These are phyloP conservation scores for Alfaro cultratus DNA, from an alignment of 2,797 vertebrate species.

Conservation along the genomic window DNA sequence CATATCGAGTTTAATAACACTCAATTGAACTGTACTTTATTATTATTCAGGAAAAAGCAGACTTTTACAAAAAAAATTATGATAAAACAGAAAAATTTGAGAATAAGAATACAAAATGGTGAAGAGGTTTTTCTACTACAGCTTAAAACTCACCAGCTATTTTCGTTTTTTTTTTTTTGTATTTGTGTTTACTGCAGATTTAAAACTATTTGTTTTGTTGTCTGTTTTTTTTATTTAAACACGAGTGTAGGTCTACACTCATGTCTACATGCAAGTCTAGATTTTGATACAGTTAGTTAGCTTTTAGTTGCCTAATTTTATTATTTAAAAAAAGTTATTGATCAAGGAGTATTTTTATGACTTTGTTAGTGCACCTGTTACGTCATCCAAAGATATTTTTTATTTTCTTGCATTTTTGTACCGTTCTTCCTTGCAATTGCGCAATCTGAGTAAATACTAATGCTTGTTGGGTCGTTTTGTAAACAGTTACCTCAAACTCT, in stretches of 20 bases:
- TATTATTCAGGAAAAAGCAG: not conserved
- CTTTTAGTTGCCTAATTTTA: not conserved
- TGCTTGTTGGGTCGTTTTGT: conserved; percentile 11
- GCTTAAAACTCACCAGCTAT: not conserved
- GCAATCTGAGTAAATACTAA: conserved; percentile 11
- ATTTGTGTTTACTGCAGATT: not conserved
- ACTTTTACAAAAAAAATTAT: not conserved
- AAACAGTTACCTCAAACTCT: conserved; percentile 31
- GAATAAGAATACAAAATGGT: not conserved
- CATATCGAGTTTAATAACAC: not conserved
- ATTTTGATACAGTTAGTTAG: not conserved
- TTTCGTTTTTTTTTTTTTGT: not conserved
- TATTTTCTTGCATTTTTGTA: not conserved
- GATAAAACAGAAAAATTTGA: not conserved
- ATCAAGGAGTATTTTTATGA: not conserved
- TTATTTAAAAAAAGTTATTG: not conserved
- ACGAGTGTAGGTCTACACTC: not conserved
- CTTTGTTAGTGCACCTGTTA: not conserved
- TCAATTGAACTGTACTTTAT: not conserved
- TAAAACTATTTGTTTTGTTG: not conserved
- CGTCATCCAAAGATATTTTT: not conserved
- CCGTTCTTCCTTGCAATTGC: conserved; percentile 3
- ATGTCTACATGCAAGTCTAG: not conserved
- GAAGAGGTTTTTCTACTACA: not conserved
- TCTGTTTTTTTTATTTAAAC: not conserved